These are phyloP conservation scores for Lucilia sericata DNA, from an alignment of 1,140 invertebrate genomes.

Conservation along the genomic window DNA sequence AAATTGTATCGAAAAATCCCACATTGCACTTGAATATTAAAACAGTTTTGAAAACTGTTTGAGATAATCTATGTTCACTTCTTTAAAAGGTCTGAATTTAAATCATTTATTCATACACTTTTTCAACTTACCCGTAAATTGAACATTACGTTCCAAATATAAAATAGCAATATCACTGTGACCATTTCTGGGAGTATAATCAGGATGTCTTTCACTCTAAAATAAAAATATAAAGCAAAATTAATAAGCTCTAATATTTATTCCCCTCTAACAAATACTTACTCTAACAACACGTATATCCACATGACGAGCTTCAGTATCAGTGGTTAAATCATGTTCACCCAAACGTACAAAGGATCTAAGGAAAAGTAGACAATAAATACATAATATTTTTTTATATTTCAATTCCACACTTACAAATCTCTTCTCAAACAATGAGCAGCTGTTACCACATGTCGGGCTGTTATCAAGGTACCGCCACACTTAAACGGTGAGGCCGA, in stretches of 20 bases:
- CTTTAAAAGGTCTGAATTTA: too few species aligned
- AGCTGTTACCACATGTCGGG: conserved; percentile 61
- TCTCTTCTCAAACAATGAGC: conserved; percentile 61
- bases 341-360: conserved; percentile 61
- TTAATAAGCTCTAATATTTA: too few species aligned
- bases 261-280: background rate
- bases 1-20: too few species aligned
- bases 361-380: background rate
- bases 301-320: conserved; percentile 56
- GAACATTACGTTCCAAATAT: conserved; percentile 57
- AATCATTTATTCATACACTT: too few species aligned
- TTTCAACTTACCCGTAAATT: conserved; percentile 50
- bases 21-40: too few species aligned
- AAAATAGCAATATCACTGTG: conserved; percentile 61
- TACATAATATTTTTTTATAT: background rate
- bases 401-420: conserved; percentile 53
- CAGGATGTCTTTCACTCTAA: conserved; percentile 51
- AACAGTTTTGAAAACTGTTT: too few species aligned
- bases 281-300: conserved; percentile 54
- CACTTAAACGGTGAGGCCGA: conserved; percentile 59
- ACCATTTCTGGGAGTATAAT: conserved; percentile 58
- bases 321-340: conserved; percentile 61
- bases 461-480: conserved; percentile 64
- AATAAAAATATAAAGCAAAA: background rate
- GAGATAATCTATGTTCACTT: too few species aligned